Conservation (phyloP, 2,888 invertebrate genomes). For the Leptopilina syphax region DNA sequence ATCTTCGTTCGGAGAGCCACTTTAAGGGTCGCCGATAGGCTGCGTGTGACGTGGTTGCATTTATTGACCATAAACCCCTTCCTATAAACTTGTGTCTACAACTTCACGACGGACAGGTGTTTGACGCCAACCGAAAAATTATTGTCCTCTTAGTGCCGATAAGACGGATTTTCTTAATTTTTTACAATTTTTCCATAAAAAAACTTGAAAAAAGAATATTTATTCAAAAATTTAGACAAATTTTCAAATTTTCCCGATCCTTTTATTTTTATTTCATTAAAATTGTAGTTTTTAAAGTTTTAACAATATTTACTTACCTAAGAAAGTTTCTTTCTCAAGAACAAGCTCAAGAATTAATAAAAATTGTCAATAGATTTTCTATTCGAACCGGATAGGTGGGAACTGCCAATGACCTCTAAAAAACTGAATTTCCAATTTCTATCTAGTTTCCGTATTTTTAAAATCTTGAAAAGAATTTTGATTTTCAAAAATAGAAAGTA, state of each 20-base stretch:
- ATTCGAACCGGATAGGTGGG: neutral
- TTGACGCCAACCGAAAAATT: conserved; percentile 37
- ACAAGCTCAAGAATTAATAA: neutral
- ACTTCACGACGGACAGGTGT: conserved; percentile 55
- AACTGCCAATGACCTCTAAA: conserved; percentile 38
- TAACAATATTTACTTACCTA: neutral
- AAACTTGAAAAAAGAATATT: neutral
- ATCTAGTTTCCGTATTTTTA: neutral
- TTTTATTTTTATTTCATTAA: neutral
- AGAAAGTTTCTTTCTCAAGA: neutral
- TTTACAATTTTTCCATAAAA: neutral
- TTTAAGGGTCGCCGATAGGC: conserved; percentile 75
- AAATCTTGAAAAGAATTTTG: neutral
- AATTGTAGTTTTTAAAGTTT: neutral
- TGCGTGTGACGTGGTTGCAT: conserved; percentile 75
- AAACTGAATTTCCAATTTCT: neutral
- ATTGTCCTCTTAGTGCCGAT: neutral
- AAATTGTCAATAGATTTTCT: conserved; percentile 30
- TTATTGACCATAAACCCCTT: conserved; percentile 77
- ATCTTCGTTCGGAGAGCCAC: conserved; percentile 71
- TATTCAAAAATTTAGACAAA: neutral
- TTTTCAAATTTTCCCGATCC: too few species aligned
- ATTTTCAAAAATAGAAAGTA: neutral
- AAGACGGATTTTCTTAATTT: conserved; percentile 13
- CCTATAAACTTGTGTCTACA: conserved; percentile 55